Percentiles rank a stretch among this genome's conserved stretches.
phyloP scores from a whole-genome alignment of 2,888 invertebrate genomes.

The Pandemis cinnamomeana region DNA sequence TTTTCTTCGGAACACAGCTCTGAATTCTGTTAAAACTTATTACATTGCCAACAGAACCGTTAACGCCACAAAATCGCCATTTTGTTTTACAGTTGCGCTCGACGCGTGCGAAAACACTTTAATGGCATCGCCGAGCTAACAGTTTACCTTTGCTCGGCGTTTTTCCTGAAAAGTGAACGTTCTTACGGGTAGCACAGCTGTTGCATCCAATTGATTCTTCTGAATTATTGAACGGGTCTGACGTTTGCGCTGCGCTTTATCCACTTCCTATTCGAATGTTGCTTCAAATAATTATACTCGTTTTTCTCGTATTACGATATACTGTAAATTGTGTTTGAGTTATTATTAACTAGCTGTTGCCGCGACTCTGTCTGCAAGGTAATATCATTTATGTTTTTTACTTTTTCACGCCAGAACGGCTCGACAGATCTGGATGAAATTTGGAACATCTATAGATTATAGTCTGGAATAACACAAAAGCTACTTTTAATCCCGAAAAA shows the following conservation, averaged over 20 bases:
- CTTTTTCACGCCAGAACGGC: too few relatives aligned
- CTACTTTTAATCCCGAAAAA: too few relatives aligned
- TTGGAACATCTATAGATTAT: too few relatives aligned
- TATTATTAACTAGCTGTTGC: too few relatives aligned
- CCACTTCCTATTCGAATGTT: slow-evolving; percentile 19
- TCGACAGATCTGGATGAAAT: too few relatives aligned
- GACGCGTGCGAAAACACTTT: not conserved
- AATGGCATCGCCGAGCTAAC: not conserved
- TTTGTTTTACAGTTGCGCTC: not conserved
- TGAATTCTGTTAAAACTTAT: too few relatives aligned
- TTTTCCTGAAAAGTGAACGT: slow-evolving; percentile 2
- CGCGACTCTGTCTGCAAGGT: too few relatives aligned
- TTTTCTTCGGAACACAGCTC: too few relatives aligned
- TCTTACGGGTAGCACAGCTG: slow-evolving; percentile 26
- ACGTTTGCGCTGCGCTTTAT: slow-evolving; percentile 30
- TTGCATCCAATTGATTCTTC: slow-evolving; percentile 50
- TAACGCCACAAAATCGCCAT: not conserved
- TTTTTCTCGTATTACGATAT: not conserved
- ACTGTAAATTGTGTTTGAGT: too few relatives aligned
- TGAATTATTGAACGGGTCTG: slow-evolving; percentile 49
- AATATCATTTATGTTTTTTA: too few relatives aligned
- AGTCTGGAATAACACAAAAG: too few relatives aligned
- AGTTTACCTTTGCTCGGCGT: not conserved
- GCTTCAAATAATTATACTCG: not conserved
- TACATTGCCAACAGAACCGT: too few relatives aligned